Conservation (phyloP, 2,888 invertebrate genomes). For the Amiota mariae region DNA sequence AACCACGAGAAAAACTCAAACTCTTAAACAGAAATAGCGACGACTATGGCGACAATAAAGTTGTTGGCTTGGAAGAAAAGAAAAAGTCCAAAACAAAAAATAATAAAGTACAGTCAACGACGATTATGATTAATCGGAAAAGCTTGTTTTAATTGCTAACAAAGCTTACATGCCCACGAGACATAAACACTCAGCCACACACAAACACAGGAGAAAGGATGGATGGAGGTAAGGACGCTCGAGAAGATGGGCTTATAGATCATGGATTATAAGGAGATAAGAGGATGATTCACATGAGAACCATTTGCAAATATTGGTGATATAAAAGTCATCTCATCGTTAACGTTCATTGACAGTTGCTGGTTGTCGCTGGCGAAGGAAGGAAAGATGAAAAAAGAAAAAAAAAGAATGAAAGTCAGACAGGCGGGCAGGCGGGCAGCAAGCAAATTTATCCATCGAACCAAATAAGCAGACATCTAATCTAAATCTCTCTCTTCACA, state of each 20-base stretch:
- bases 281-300: too few relatives aligned
- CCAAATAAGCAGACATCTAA: slow-evolving; percentile 29
- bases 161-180: slow-evolving; percentile 44
- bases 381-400: background rate
- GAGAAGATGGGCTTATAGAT: too few relatives aligned
- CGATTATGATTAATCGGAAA: slow-evolving; percentile 31
- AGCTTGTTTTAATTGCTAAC: slow-evolving; percentile 59
- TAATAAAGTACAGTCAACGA: slow-evolving; percentile 16
- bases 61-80: background rate
- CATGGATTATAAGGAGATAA: too few relatives aligned
- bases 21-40: too few relatives aligned
- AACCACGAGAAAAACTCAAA: too few relatives aligned
- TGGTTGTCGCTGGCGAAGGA: background rate
- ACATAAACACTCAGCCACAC: background rate
- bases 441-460: background rate
- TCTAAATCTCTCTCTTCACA: too few relatives aligned
- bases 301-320: background rate
- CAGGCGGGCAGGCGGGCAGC: background rate
- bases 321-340: background rate
- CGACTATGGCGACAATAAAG: too few relatives aligned
- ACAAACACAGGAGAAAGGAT: background rate
- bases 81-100: background rate
- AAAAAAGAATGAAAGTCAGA: slow-evolving; percentile 39
- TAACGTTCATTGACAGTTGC: background rate
- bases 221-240: too few relatives aligned